A percentile compares a stretch with the other conserved stretches of the same genome.
These are phyloP conservation scores for Ophthalmotilapia sp. DNA, from an alignment of 2,113 vertebrate genomes.

Conservation along the genomic window DNA sequence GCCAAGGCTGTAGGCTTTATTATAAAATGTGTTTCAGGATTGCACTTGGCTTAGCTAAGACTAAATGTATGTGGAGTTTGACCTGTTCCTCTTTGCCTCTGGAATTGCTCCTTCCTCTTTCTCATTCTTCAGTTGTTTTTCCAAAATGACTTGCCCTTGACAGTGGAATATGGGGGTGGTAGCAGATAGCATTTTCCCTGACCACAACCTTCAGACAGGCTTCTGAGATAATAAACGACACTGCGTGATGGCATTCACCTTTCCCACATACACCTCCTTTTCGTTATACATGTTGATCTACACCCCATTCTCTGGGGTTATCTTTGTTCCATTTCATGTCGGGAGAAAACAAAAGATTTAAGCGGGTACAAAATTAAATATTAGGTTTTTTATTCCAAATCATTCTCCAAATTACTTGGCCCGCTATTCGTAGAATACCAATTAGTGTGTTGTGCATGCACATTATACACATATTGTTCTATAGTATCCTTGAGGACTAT, in stretches of 20 bases:
- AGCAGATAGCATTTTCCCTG: constrained; percentile 45
- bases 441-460: neutral
- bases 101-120: constrained; percentile 8
- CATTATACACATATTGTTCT: neutral
- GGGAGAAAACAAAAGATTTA: neutral
- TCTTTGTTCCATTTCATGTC: neutral
- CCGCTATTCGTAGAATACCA: neutral
- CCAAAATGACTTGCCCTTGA: constrained; percentile 63
- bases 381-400: neutral
- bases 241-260: constrained; percentile 63
- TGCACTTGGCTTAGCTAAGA: constrained; percentile 4
- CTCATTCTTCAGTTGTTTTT: constrained; percentile 20
- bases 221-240: constrained; percentile 69
- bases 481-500: neutral
- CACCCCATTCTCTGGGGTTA: neutral
- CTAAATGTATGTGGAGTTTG: constrained; percentile 15
- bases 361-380: neutral
- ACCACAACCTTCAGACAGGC: constrained; percentile 46
- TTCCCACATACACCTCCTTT: constrained; percentile 20
- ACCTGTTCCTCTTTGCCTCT: constrained; percentile 15
- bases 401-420: neutral
- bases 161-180: constrained; percentile 11
- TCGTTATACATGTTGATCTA: neutral
- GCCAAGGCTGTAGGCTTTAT: neutral
- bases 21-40: neutral